These are phyloP conservation scores for Cylindroiulus punctatus DNA, from an alignment of 2,888 invertebrate species.

Conservation along the genomic window DNA sequence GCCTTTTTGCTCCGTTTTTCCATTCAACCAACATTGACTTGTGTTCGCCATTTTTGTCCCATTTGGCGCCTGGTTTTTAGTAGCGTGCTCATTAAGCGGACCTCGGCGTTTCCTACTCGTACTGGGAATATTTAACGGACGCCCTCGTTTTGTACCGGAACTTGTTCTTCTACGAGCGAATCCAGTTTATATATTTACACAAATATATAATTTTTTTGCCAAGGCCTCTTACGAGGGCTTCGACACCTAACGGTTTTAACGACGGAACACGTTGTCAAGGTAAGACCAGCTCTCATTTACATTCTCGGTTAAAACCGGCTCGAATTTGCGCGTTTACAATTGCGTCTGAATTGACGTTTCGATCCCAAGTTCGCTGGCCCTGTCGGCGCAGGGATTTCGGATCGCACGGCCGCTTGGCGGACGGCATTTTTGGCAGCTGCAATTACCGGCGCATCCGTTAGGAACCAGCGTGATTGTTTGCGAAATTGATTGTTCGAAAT, in stretches of 20 bases:
- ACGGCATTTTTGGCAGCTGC: not conserved
- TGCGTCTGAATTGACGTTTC: constrained; percentile 25
- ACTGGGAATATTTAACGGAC: constrained; percentile 36
- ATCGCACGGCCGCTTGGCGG: not conserved
- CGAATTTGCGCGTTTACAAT: not conserved
- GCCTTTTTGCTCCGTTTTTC: constrained; percentile 44
- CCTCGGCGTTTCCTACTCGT: constrained; percentile 37
- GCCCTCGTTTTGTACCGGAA: constrained; percentile 31
- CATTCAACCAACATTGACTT: constrained; percentile 27
- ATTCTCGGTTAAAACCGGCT: not conserved
- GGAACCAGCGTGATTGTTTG: too few species aligned
- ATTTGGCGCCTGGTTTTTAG: constrained; percentile 37
- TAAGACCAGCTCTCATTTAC: constrained; percentile 52
- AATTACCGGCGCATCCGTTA: not conserved
- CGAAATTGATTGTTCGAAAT: too few species aligned
- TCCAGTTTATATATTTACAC: constrained; percentile 12
- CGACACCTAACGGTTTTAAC: constrained; percentile 58
- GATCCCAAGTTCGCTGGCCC: constrained; percentile 1
- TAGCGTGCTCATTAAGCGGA: constrained; percentile 24
- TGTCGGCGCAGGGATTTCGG: not conserved
- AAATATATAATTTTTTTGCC: constrained; percentile 54
- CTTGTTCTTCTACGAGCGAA: constrained; percentile 34
- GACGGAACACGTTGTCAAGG: constrained; percentile 56
- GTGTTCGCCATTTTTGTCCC: constrained; percentile 42
- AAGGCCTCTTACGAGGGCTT: constrained; percentile 57